Conservation (phyloP, 2,888 invertebrate species). For the Osedax frankpressi region DNA sequence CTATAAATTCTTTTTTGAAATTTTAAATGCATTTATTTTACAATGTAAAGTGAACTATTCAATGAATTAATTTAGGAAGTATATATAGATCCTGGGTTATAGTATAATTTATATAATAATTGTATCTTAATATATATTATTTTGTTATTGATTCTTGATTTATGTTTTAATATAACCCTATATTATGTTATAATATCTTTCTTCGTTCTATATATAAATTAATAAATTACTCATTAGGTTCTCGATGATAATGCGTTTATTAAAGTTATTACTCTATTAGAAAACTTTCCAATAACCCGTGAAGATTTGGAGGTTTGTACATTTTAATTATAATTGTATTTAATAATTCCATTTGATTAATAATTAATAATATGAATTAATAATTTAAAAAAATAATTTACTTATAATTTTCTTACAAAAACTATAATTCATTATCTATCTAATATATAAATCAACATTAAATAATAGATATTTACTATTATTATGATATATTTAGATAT, state of each 20-base stretch:
- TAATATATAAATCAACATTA: too few relatives aligned
- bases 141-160: not conserved
- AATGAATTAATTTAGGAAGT: not conserved
- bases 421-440: too few relatives aligned
- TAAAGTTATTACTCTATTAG: slow-evolving; percentile 76
- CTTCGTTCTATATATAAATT: not conserved
- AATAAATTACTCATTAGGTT: not conserved
- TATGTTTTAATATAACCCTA: not conserved
- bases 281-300: slow-evolving; percentile 76
- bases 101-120: not conserved
- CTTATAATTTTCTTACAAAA: too few relatives aligned
- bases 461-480: too few relatives aligned
- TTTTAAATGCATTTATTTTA: too few relatives aligned
- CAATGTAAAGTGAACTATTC: too few relatives aligned
- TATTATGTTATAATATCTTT: not conserved
- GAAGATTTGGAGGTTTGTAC: slow-evolving; percentile 73
- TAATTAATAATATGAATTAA: too few relatives aligned
- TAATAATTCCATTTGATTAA: too few relatives aligned
- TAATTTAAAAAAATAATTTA: too few relatives aligned
- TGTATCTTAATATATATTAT: not conserved
- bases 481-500: too few relatives aligned
- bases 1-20: too few relatives aligned
- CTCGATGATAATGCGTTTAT: not conserved
- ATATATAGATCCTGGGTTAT: not conserved
- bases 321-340: too few relatives aligned